These are phyloP conservation scores for Thunnus maccoyii DNA, from an alignment of 2,113 vertebrate genomes.

Conservation along the genomic window DNA sequence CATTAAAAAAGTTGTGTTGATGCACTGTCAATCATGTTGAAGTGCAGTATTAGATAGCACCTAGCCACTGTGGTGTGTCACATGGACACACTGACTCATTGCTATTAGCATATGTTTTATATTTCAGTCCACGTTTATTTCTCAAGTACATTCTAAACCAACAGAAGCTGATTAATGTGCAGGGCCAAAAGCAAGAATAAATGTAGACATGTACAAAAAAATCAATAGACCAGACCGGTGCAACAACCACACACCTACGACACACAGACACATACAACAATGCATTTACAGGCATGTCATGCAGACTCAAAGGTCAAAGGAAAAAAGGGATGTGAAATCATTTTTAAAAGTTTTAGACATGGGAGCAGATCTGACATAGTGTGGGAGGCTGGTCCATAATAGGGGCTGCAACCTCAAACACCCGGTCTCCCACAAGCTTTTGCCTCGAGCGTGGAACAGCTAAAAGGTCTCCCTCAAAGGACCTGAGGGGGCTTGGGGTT, in stretches of 20 bases:
- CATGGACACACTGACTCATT: not conserved
- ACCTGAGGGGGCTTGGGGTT: not conserved
- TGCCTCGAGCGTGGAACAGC: not conserved
- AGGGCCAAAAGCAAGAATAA: not conserved
- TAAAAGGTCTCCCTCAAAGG: conserved; percentile 21
- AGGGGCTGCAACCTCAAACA: conserved; percentile 6
- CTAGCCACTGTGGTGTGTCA: not conserved
- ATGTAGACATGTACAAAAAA: not conserved
- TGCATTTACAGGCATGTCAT: conserved; percentile 2
- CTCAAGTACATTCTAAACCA: not conserved
- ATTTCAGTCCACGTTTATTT: not conserved
- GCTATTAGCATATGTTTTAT: not conserved
- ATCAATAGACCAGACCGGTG: not conserved
- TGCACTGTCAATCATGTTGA: not conserved
- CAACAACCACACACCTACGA: not conserved
- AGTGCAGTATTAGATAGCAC: not conserved
- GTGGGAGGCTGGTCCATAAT: conserved; percentile 14
- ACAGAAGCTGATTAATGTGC: too few species aligned
- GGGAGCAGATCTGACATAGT: not conserved
- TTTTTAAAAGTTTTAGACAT: conserved; percentile 21
- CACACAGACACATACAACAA: not conserved
- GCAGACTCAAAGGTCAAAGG: not conserved
- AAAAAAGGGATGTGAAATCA: not conserved
- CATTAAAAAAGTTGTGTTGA: not conserved
- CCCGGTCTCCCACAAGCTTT: not conserved